phyloP scores from a whole-genome alignment of 2,888 invertebrate genomes.

The Mythimna ferrago region DNA sequence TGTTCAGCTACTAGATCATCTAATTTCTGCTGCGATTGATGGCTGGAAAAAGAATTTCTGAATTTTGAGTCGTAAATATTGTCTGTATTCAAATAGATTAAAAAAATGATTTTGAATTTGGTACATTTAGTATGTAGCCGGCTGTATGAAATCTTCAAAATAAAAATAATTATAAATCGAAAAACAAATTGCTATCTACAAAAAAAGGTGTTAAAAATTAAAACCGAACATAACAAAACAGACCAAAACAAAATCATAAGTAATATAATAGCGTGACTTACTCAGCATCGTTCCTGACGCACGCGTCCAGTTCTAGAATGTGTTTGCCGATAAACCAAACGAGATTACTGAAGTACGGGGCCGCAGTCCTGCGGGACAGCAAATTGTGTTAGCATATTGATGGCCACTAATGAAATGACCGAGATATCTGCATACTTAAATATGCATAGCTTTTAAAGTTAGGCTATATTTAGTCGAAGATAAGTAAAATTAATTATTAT shows the following conservation, averaged over 20 bases:
- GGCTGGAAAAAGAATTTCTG: slow-evolving; percentile 91
- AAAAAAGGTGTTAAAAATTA: slow-evolving; percentile 8
- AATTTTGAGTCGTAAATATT: slow-evolving; percentile 54
- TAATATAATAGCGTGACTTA: slow-evolving; percentile 88
- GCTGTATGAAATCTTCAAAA: background rate
- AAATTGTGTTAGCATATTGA: slow-evolving; percentile 38
- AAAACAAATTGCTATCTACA: background rate
- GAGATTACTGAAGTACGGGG: slow-evolving; percentile 99
- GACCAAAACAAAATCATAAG: slow-evolving; percentile 55
- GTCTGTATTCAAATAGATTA: slow-evolving; percentile 40
- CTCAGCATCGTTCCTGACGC: slow-evolving; percentile 98
- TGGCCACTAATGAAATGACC: slow-evolving; percentile 29
- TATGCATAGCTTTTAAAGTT: slow-evolving; percentile 25
- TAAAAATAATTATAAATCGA: slow-evolving; percentile 2
- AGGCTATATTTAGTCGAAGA: background rate
- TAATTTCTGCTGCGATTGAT: slow-evolving; percentile 97
- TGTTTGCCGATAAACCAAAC: slow-evolving; percentile 99
- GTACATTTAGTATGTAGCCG: slow-evolving; percentile 57
- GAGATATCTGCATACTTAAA: slow-evolving; percentile 21
- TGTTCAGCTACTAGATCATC: slow-evolving; percentile 99
- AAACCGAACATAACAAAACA: slow-evolving; percentile 60
- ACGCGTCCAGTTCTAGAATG: slow-evolving; percentile 98
- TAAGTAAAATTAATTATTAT: background rate
- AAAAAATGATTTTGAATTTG: slow-evolving; percentile 55
- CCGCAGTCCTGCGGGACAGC: slow-evolving; percentile 94